phyloP scores from a whole-genome alignment of 2,888 invertebrate genomes.

The Eristalis intricaria region DNA sequence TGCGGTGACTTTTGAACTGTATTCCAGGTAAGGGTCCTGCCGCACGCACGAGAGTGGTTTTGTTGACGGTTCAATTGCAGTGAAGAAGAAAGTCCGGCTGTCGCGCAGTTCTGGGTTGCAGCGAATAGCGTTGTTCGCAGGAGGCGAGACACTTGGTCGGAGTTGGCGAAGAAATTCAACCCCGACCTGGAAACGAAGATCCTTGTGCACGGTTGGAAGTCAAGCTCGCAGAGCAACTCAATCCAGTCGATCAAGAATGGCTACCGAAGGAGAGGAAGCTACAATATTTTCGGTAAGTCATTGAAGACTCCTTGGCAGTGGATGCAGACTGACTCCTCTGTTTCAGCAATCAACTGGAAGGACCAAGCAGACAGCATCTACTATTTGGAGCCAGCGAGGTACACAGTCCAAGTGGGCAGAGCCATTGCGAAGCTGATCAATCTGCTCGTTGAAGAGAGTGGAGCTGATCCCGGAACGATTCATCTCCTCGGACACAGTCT shows the following conservation, averaged over 20 bases:
- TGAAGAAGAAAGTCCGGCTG: constrained; percentile 73
- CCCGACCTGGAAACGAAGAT: constrained; percentile 79
- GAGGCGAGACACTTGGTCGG: constrained; percentile 79
- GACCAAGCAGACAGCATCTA: constrained; percentile 80
- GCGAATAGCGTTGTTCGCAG: constrained; percentile 74
- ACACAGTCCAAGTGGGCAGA: constrained; percentile 79
- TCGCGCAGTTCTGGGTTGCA: constrained; percentile 76
- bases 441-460: constrained; percentile 78
- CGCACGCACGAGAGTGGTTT: not conserved
- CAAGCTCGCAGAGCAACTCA: constrained; percentile 79
- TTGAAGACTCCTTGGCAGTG: not conserved
- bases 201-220: constrained; percentile 81
- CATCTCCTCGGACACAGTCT: constrained; percentile 83
- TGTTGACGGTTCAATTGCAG: constrained; percentile 8
- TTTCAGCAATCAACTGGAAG: constrained; percentile 79
- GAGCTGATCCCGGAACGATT: constrained; percentile 77
- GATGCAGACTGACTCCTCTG: not conserved
- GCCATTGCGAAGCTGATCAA: constrained; percentile 80
- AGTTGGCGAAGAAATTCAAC: constrained; percentile 79
- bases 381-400: constrained; percentile 79
- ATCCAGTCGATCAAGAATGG: constrained; percentile 80
- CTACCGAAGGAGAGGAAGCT: constrained; percentile 77
- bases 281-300: constrained; percentile 78
- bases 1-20: constrained; percentile 78
- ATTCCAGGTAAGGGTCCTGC: constrained; percentile 74